These are phyloP conservation scores for Chionomys nivalis DNA, from an alignment of 2,113 vertebrate genomes.

Conservation along the genomic window DNA sequence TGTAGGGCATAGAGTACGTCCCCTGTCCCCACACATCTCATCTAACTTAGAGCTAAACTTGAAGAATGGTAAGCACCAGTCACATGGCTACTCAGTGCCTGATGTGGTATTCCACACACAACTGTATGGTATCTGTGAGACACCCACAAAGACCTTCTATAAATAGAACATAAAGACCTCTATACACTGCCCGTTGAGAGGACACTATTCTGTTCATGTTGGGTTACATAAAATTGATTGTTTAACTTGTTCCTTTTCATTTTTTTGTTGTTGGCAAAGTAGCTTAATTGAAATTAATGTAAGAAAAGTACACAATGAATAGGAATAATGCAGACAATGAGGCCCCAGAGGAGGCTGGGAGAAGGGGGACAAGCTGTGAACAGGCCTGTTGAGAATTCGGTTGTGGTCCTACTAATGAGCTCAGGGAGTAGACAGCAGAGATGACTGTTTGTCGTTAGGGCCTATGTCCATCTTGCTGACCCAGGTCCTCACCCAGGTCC, in stretches of 20 bases:
- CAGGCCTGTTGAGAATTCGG: background rate
- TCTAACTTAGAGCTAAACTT: background rate
- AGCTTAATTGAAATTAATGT: constrained; percentile 65
- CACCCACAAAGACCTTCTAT: background rate
- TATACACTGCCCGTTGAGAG: background rate
- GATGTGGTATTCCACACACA: background rate
- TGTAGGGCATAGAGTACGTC: accelerated
- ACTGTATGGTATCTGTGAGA: background rate
- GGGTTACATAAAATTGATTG: constrained; percentile 27
- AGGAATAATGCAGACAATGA: constrained; percentile 26
- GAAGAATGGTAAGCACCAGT: too few relatives aligned
- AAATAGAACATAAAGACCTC: background rate
- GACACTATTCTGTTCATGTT: background rate
- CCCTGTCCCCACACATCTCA: background rate
- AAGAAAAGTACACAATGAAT: constrained; percentile 54
- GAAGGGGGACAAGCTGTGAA: background rate
- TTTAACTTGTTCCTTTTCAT: background rate
- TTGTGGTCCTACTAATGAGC: background rate
- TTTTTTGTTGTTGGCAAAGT: constrained; percentile 13
- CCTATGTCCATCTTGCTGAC: background rate
- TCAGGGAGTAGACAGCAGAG: background rate
- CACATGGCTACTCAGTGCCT: background rate
- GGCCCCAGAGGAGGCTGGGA: constrained; percentile 11
- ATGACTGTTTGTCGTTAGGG: background rate
- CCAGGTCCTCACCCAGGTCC: background rate